A percentile compares a stretch with the other conserved stretches of the same genome.
These are phyloP conservation scores for Eurosta solidaginis DNA, from an alignment of 1,140 invertebrate genomes.

Conservation along the genomic window DNA sequence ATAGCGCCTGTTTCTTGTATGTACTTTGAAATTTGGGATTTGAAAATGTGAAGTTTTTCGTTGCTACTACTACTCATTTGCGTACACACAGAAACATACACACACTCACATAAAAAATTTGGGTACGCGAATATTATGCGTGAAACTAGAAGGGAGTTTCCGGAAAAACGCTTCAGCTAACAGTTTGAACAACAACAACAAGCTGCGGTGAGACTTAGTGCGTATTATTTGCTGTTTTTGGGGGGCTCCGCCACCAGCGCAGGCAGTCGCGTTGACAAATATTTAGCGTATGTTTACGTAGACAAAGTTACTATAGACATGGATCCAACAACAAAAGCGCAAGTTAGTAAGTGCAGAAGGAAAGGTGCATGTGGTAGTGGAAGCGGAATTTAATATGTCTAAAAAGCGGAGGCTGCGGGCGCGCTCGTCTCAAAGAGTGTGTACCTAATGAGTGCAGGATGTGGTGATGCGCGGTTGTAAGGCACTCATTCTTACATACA, in stretches of 20 bases:
- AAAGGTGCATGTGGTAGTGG: background rate
- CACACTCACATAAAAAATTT: background rate
- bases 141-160: conserved; percentile 38
- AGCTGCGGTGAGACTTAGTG: background rate
- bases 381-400: conserved; percentile 20
- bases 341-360: background rate
- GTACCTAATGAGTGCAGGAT: conserved; percentile 11
- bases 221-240: background rate
- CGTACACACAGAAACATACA: background rate
- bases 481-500: conserved; percentile 37
- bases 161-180: background rate
- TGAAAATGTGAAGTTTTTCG: conserved; percentile 33
- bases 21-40: conserved; percentile 35
- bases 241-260: too few species aligned
- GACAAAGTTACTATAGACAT: background rate
- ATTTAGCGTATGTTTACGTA: conserved; percentile 27
- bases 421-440: background rate
- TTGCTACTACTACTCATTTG: conserved; percentile 13
- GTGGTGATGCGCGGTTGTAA: background rate
- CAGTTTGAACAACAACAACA: background rate
- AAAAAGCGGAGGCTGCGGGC: background rate
- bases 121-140: background rate
- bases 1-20: background rate
- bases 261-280: background rate
- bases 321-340: background rate